Evolutionary conservation across 2,113 vertebrate genomes (phyloP).

Genomic region (Astur gentilis): DNA sequence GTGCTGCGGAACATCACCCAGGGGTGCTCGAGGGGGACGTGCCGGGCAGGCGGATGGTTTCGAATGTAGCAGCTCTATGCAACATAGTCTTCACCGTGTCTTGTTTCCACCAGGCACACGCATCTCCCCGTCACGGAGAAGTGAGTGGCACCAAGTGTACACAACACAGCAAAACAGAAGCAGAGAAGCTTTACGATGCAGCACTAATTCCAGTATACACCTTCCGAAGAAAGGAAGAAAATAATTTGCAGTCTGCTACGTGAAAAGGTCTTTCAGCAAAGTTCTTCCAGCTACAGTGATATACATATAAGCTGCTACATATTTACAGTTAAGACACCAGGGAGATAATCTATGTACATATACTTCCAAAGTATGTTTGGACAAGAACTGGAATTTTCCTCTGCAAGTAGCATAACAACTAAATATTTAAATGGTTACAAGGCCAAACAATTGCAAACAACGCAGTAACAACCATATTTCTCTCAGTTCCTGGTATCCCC

Average conservation of each 20-base stretch:
- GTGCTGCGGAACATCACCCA: not conserved
- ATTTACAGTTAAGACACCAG: not conserved
- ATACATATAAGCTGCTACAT: not conserved
- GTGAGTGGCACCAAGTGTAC: accelerated
- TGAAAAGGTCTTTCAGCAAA: not conserved
- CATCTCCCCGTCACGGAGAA: not conserved
- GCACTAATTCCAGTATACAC: not conserved
- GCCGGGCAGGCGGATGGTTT: accelerated
- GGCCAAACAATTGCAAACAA: conserved; percentile 24
- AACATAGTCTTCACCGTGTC: not conserved
- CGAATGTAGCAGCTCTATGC: not conserved
- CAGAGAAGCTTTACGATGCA: not conserved
- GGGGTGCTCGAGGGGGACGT: accelerated
- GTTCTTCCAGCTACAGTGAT: not conserved
- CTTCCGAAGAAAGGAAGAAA: not conserved
- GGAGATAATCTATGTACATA: not conserved
- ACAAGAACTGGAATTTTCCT: conserved; percentile 6
- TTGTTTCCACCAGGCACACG: not conserved
- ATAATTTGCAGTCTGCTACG: not conserved
- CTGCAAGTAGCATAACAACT: not conserved
- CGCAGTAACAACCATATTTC: not conserved
- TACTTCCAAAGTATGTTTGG: not conserved
- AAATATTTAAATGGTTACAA: conserved; percentile 37
- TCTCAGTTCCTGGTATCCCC: not conserved
- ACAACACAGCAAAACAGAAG: not conserved